Evolutionary conservation across 2,888 invertebrate species (phyloP).

Genomic region (Cheiracanthium punctorium): DNA sequence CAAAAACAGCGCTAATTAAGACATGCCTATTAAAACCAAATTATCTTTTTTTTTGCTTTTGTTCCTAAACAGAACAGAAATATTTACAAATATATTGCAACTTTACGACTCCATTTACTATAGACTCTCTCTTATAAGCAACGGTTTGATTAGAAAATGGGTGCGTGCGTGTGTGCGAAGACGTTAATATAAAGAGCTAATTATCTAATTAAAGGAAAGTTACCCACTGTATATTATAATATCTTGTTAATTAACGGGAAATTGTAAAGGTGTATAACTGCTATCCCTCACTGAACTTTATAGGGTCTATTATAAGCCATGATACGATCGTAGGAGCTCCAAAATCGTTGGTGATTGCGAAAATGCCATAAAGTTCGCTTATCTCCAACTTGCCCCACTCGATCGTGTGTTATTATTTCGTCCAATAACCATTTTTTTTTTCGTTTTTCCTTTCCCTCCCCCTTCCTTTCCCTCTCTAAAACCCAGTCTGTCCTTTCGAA

Average conservation of each 20-base stretch:
- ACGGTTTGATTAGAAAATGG: slow-evolving; percentile 3
- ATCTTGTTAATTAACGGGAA: not conserved
- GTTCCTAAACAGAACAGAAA: not conserved
- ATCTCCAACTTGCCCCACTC: slow-evolving; percentile 35
- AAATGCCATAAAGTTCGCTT: slow-evolving; percentile 49
- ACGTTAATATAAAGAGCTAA: slow-evolving; percentile 6
- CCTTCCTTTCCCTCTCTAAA: not conserved
- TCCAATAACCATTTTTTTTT: slow-evolving; percentile 59
- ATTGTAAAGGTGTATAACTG: not conserved
- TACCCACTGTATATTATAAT: not conserved
- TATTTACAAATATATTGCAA: not conserved
- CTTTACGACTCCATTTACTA: not conserved
- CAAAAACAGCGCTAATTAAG: not conserved
- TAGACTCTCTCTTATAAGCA: not conserved
- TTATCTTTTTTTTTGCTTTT: not conserved
- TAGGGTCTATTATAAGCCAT: not conserved
- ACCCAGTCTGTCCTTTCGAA: slow-evolving; percentile 41
- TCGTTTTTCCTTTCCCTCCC: too few relatives aligned
- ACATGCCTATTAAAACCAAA: not conserved
- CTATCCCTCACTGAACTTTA: not conserved
- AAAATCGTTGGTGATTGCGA: not conserved
- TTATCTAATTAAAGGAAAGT: slow-evolving; percentile 10
- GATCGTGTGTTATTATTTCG: slow-evolving; percentile 51
- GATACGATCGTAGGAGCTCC: not conserved
- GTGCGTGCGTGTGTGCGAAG: too few relatives aligned